These are phyloP conservation scores for Tachina lurida DNA, from an alignment of 2,888 invertebrate species.

Conservation along the genomic window DNA sequence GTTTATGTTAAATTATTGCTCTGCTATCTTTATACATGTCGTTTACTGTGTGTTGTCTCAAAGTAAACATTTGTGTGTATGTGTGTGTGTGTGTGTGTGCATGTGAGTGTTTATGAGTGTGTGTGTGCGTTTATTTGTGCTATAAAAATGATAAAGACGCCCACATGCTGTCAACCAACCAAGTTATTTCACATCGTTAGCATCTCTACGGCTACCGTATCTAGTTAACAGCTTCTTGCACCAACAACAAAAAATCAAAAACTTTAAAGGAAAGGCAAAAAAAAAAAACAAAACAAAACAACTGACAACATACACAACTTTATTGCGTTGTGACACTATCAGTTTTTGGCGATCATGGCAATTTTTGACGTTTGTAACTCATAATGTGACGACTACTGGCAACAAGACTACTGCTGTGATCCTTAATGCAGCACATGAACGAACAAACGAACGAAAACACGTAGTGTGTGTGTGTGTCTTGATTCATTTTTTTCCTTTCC, in stretches of 20 bases:
- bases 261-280: conserved; percentile 10
- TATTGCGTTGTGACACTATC: conserved; percentile 73
- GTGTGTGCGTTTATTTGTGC: conserved; percentile 11
- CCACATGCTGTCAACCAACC: conserved; percentile 75
- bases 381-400: conserved; percentile 71
- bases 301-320: conserved; percentile 67
- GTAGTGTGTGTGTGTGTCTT: conserved; percentile 49
- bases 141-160: conserved; percentile 73
- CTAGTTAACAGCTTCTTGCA: conserved; percentile 40
- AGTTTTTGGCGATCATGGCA: conserved; percentile 73
- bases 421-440: conserved; percentile 22
- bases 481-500: conserved; percentile 2
- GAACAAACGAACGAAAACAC: conserved; percentile 20
- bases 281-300: background rate
- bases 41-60: conserved; percentile 15
- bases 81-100: background rate
- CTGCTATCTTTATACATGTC: conserved; percentile 21
- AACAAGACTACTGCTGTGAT: conserved; percentile 70
- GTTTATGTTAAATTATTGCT: conserved; percentile 53
- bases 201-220: conserved; percentile 66
- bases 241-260: conserved; percentile 31
- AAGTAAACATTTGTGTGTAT: background rate
- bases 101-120: too few species aligned
- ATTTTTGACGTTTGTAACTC: conserved; percentile 72
- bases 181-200: conserved; percentile 69